Evolutionary conservation across 2,797 vertebrate genomes (phyloP), one percentile per base, ranked within the genome.

Genomic region (Nannoperca australis): DNA sequence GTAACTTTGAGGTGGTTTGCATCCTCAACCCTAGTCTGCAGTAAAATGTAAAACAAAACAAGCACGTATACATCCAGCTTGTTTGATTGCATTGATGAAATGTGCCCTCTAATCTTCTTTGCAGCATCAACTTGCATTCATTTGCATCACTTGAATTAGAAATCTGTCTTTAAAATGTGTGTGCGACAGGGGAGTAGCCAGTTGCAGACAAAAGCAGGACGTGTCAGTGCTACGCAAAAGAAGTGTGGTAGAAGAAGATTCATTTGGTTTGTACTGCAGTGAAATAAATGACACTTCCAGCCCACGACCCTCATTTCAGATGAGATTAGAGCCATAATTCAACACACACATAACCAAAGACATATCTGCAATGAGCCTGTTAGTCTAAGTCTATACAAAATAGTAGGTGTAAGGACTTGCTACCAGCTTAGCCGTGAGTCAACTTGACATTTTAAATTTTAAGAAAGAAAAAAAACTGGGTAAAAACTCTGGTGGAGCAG

Each of bases 261-360:
- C 0, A 79, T 86, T 79, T 62, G 56, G 64, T 83, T 65, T 76
- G 27, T 61, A 58, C 40, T 76, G 54, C 55, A 13, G 55, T 65
- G 61, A 54, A 63, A 86, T 76, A 83, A 82, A 78, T 84, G 70
- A 76, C 51, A 66, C 5, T 1, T 56, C 62, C 18, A 51, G 30
- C 44, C 50, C 66, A 54, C 65, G 14, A 61, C 55, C 61, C 18
- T 61, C 12, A 70, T 87, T 83, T 80, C 55, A 78, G 8, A 76
- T 20, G 22, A 85, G 79, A 78, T 73, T 78, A 73, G 38, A 64
- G 50, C 32, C 44, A 59, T 71, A 69, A 76, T 50, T 85, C 62
- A 84, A 81, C n/a, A 58, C 32, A 47, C 30, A 63, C 22, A 61
- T 36, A 73, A 68, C 22, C 55, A 44, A 65, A 76, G 44, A 17